Evolutionary conservation across 2,113 vertebrate genomes (phyloP), one percentile per base, ranked within the genome.

Genomic region (Notothenia coriiceps): DNA sequence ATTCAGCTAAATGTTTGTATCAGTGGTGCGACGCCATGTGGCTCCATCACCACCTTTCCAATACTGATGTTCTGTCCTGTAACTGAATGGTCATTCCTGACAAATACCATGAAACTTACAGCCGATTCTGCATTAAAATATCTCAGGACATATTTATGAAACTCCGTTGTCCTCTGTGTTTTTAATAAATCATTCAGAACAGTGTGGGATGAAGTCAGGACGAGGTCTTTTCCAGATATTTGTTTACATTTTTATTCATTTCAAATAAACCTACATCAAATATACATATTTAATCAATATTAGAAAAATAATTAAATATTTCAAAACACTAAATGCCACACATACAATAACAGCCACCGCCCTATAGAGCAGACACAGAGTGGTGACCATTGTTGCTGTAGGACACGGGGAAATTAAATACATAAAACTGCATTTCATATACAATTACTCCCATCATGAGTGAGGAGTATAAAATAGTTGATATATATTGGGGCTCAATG

Each of bases 221-320:
- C 40, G 43, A 3, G 9, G 8, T 18, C 11, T 18, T 13, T 62
- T 43, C 25, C 6, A 12, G 7, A 50, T 40, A 0, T 35, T 33
- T 62, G 18, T 69, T 67, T 54, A 9, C 17, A 67, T 64, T 92
- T 93, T 93, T 92, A 93, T 90, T 92, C 49, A 84, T 88, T 67
- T 94, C 49, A 92, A 91, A 93, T 90, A 90, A 89, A 87, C 73
- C 84, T 90, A 93, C 90, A 89, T 74, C 85, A 89, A 90, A 89
- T 92, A 90, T 91, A 93, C 87, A 90, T 61, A 87, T 83, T 76
- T 85, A 78, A 87, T 83, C 66, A 84, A 92, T 75, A 88, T 90
- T 92, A 90, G 61, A 92, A 94, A 94, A 94, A 94, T 89, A 92
- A 86, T 85, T 51, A 78, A 87, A 90, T 85, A 88, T 89, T 88